Base-by-base conservation (phyloP, 2,888 invertebrate species). In the Hypomecis punctinalis region DNA sequence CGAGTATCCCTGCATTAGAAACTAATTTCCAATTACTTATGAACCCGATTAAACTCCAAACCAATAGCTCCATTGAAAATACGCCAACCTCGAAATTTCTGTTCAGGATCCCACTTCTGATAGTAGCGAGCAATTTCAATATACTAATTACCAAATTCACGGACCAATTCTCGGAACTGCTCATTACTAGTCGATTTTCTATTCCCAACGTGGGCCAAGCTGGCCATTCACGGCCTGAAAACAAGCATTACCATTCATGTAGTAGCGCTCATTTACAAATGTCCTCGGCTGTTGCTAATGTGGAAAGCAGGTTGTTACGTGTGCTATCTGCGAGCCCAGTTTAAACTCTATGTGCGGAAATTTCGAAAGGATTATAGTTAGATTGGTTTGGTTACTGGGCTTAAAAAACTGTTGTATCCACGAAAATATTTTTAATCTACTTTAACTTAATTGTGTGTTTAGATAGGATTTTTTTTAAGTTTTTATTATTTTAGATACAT, bases 171-270 rank as follows among this genome's bases (percentile, higher is more conserved):
- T 37, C 47, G 40, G 47, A 37, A 54, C 33, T 39, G 11, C 54
- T 55, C 63, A 64, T 64, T 59, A 59, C 63, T 59, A 64, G 59
- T 59, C 63, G 49, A 59, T 59, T 54, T 45, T 54, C 57, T 43
- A 53, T 47, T 52, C 36, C 59, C 43, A 39, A 55, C 63, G 59
- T 54, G 45, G 45, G 39, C 36, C 43, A 7, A 46, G 46, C 23
- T 42, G 39, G 37, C 46, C 23, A n/a, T 48, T 53, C 54, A 37
- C 48, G 33, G 47, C 23, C 61, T 61, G 49, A 39, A 47, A 54
- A 43, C 49, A 55, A 59, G 55, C 59, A 59, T 64, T 64, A 54
- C 48, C 43, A 47, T 57, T 58, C 36, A 49, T 49, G 36, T 49
- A 37, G 33, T 51, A 59, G 39, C 10, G 37, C 35, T 39, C 58